A percentile compares a stretch with the other conserved stretches of the same genome.
Conservation (phyloP, 2,797 vertebrate genomes). For the Hipposideros larvatus region DNA sequence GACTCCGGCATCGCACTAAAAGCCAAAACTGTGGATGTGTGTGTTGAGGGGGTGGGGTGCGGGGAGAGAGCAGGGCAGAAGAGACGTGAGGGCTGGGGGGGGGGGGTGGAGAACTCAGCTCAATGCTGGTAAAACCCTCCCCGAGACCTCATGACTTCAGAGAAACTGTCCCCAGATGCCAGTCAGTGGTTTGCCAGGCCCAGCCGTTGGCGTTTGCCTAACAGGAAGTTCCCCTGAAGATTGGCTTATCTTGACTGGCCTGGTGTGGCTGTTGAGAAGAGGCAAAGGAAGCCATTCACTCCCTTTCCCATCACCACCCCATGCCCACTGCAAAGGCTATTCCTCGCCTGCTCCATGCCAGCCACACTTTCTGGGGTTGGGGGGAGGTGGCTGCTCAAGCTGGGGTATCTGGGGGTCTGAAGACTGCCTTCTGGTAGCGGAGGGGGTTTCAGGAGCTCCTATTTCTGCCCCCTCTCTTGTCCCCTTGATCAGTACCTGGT, state of each 20-base stretch:
- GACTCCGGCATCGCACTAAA: not conserved
- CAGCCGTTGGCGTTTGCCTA: conserved; percentile 47
- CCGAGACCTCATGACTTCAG: not conserved
- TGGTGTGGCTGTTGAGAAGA: not conserved
- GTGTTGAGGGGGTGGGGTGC: not conserved
- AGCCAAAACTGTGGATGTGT: not conserved
- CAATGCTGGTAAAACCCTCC: not conserved
- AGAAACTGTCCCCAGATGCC: conserved; percentile 51
- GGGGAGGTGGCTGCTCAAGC: not conserved
- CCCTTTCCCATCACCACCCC: not conserved
- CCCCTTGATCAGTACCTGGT: not conserved
- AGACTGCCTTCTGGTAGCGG: not conserved
- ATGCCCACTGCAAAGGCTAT: not conserved
- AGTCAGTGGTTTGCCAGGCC: not conserved
- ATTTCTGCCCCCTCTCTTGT: not conserved
- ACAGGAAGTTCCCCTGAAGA: conserved; percentile 63
- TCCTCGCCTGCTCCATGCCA: not conserved
- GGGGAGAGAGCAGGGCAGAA: not conserved
- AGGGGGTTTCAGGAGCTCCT: not conserved
- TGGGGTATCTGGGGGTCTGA: not conserved
- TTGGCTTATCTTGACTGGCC: conserved; percentile 12
- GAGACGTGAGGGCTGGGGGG: not conserved
- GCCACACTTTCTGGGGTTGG: not conserved
- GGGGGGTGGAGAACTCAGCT: not conserved
- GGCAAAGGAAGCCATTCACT: not conserved